These are phyloP conservation scores for Allacma fusca DNA, from an alignment of 2,888 invertebrate species.

Conservation along the genomic window DNA sequence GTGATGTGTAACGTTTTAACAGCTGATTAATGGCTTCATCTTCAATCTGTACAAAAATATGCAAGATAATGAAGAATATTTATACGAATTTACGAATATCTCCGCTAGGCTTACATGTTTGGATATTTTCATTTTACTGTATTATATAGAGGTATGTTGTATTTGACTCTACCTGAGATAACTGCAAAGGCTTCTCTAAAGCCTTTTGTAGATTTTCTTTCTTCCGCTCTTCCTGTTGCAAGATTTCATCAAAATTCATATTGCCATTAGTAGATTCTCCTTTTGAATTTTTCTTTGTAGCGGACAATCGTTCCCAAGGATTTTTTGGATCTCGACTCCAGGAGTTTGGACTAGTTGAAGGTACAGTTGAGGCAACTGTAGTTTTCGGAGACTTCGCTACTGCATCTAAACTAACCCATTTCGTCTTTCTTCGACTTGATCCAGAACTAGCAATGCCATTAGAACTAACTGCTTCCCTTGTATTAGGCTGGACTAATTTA, in stretches of 20 bases:
- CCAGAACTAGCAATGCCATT: no score
- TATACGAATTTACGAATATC: no score
- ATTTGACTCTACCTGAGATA: slow-evolving; percentile 82
- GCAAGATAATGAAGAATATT: no score
- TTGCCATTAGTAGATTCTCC: background rate
- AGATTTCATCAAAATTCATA: slow-evolving; percentile 68
- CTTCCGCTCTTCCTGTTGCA: slow-evolving; percentile 77
- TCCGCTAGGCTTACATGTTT: no score
- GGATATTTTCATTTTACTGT: no score
- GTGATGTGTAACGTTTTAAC: slow-evolving; percentile 76
- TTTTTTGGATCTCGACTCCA: slow-evolving; percentile 47
- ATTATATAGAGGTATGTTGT: no score
- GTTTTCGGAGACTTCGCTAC: background rate
- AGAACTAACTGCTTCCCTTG: background rate
- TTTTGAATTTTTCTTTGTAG: slow-evolving; percentile 10
- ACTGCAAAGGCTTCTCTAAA: slow-evolving; percentile 75
- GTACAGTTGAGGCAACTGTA: background rate
- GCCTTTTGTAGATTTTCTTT: slow-evolving; percentile 76
- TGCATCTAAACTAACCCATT: slow-evolving; percentile 52
- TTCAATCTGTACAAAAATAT: slow-evolving; percentile 72
- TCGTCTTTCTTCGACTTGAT: slow-evolving; percentile 45
- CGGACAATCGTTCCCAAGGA: slow-evolving; percentile 50
- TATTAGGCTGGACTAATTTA: background rate
- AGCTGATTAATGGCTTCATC: slow-evolving; percentile 86
- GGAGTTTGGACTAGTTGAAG: background rate